Percentiles rank a stretch among this genome's conserved stretches.
These are phyloP conservation scores for Arbacia lixula DNA, from an alignment of 53 echinoderm and acorn worm genomes.

Conservation along the genomic window DNA sequence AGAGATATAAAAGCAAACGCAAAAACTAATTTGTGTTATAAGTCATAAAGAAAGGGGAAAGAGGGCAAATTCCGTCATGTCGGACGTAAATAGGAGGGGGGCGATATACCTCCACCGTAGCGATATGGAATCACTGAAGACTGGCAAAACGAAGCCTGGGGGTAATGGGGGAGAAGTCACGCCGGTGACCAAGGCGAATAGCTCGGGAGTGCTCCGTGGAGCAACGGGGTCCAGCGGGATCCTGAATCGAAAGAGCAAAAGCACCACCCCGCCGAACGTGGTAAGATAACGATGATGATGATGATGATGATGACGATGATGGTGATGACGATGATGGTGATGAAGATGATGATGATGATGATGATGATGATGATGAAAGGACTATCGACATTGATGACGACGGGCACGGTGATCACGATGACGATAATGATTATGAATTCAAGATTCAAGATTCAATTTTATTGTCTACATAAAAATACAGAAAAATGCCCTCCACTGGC, in stretches of 20 bases:
- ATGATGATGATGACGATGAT: constrained; percentile 24
- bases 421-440: too few relatives aligned
- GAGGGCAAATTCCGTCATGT: constrained; percentile 9
- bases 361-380: constrained; percentile 24
- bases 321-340: constrained; percentile 16
- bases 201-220: not conserved
- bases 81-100: constrained; percentile 52
- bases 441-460: too few relatives aligned
- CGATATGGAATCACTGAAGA: constrained; percentile 54
- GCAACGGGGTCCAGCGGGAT: not conserved
- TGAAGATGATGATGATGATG: constrained; percentile 20
- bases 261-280: not conserved
- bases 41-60: too few relatives aligned
- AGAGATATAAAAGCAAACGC: too few relatives aligned
- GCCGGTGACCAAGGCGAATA: not conserved
- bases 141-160: not conserved
- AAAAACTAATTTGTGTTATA: too few relatives aligned
- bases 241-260: not conserved
- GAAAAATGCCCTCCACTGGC: too few relatives aligned
- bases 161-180: not conserved
- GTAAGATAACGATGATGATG: constrained; percentile 17
- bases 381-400: too few relatives aligned
- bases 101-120: constrained; percentile 67
- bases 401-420: too few relatives aligned
- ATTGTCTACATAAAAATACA: too few relatives aligned